Base-by-base conservation (phyloP, 2,113 vertebrate species). In the Grammomys surdaster region DNA sequence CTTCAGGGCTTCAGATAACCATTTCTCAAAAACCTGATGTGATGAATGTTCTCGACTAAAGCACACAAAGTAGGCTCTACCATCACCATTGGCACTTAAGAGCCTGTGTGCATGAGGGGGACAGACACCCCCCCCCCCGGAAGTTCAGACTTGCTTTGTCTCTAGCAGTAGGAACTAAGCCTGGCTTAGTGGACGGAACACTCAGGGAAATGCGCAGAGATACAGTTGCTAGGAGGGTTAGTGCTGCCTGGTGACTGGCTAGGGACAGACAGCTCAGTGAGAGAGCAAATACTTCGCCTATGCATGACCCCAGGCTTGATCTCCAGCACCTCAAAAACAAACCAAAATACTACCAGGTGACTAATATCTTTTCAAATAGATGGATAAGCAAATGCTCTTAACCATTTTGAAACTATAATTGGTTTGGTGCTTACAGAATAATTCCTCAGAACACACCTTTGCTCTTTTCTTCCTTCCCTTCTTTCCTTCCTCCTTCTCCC, bases 41-140 rank as follows among this genome's bases (percentile, higher is more conserved):
- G 51, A 70, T 89, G 28, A 48, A 69, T 95, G 93, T 76, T 69
- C 33, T 24, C 92, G 84, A 93, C 63, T 92, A 94, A 90, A 91
- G 90, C 88, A 77, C 48, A 58, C 26, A 70, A 88, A 60, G 70
- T 88, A 69, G 43, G 13, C 40, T 81, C 10, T 81, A 36, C 88
- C 58, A 24, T 89, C 78, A 65, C 82, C 36, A 9, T 54, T 54
- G 3, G 86, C 43, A 75, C 48, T 95, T 90, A 63, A 91, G 89
- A 94, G 54, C 46, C 80, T 84, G 14, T 54, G 19, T 4, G 36
- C 36, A n/a, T 86, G 14, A 73, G 7, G 33, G 24, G 91, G 70
- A 75, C 58, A 60, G 13, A 88, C 56, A 58, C 24, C 8, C 24
- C 24, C 26, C 10, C 10, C 5, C 12, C 33, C 0, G 7, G 60